phyloP scores from a whole-genome alignment of 2,888 invertebrate genomes.

The Zaprionus lineosus region DNA sequence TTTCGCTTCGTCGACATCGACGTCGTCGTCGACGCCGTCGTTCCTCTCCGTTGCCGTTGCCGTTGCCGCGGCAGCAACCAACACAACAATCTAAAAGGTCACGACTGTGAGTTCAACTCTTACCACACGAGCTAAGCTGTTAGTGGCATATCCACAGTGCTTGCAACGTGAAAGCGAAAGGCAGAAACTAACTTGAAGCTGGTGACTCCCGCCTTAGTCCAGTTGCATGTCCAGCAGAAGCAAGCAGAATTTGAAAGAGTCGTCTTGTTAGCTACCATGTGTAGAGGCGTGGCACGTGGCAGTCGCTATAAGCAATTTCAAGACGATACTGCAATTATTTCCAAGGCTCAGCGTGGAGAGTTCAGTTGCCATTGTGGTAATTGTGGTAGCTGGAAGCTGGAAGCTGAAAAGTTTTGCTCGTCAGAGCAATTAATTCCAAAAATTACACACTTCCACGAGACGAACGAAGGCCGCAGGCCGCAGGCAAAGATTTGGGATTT shows the following conservation, averaged over 20 bases:
- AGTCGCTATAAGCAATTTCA: slow-evolving; percentile 68
- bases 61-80: too few species aligned
- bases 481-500: slow-evolving; percentile 56
- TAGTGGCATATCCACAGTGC: too few species aligned
- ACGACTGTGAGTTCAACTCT: too few species aligned
- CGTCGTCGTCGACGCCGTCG: too few species aligned
- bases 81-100: slow-evolving; percentile 54
- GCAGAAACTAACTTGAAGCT: slow-evolving; percentile 7
- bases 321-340: slow-evolving; percentile 72
- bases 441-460: slow-evolving; percentile 69
- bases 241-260: slow-evolving; percentile 45
- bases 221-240: slow-evolving; percentile 27
- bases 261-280: slow-evolving; percentile 29
- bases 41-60: too few species aligned
- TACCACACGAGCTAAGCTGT: too few species aligned
- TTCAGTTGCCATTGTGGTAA: background rate
- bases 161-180: too few species aligned
- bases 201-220: slow-evolving; percentile 7
- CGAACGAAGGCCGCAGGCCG: slow-evolving; percentile 26
- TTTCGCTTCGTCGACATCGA: slow-evolving; percentile 43
- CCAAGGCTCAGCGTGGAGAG: slow-evolving; percentile 38
- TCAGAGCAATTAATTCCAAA: slow-evolving; percentile 70
- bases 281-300: slow-evolving; percentile 61
- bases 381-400: slow-evolving; percentile 33
- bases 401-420: slow-evolving; percentile 65